Evolutionary conservation across 2,888 invertebrate genomes (phyloP).

Genomic region (Drosophila nr. perissopoda): DNA sequence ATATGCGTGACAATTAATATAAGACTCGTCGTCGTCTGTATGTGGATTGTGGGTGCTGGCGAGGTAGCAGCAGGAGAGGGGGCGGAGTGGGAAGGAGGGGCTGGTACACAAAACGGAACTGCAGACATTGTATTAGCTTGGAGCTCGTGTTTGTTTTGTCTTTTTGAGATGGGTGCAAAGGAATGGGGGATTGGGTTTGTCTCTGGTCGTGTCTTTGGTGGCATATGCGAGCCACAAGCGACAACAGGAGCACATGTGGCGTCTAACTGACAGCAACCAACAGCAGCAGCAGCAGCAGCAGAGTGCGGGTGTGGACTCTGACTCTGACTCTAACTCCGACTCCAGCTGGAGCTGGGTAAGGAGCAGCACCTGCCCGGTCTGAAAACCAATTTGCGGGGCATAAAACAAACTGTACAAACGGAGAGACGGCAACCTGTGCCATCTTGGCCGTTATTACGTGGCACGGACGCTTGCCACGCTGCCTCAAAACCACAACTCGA

Average conservation of each 20-base stretch:
- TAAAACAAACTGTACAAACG: constrained; percentile 71
- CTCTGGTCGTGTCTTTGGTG: constrained; percentile 64
- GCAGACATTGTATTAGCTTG: constrained; percentile 60
- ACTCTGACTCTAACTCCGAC: neutral
- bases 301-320: neutral
- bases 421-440: constrained; percentile 22
- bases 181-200: neutral
- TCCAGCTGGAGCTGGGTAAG: constrained; percentile 31
- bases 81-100: neutral
- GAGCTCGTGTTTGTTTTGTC: constrained; percentile 36
- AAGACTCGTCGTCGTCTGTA: constrained; percentile 56
- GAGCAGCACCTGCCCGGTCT: constrained; percentile 53
- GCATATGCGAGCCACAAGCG: constrained; percentile 46
- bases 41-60: constrained; percentile 2
- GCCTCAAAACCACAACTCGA: constrained; percentile 21
- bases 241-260: constrained; percentile 45
- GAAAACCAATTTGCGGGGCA: constrained; percentile 76
- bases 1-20: constrained; percentile 81
- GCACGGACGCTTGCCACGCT: constrained; percentile 28
- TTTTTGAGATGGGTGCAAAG: neutral
- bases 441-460: constrained; percentile 37
- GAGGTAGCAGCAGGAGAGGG: neutral
- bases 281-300: neutral
- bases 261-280: constrained; percentile 63
- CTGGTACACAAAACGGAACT: constrained; percentile 77